A percentile compares a stretch with the other conserved stretches of the same genome.
These are phyloP conservation scores for Cochlearius cochlearius DNA, from an alignment of 2,113 vertebrate genomes.

Conservation along the genomic window DNA sequence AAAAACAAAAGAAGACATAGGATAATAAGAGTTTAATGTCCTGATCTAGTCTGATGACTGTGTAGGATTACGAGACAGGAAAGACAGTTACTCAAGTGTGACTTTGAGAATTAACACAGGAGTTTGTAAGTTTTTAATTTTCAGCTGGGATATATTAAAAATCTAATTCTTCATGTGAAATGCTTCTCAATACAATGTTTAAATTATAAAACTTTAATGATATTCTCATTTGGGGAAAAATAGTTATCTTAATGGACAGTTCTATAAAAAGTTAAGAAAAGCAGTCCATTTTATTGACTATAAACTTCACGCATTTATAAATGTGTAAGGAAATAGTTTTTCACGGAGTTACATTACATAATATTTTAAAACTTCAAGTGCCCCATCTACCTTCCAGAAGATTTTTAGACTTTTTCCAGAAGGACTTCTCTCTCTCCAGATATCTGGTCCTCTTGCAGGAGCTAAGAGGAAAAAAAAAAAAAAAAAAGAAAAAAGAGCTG, in stretches of 20 bases:
- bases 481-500: neutral
- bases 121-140: neutral
- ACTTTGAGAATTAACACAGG: neutral
- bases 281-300: neutral
- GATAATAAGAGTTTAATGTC: neutral
- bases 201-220: neutral
- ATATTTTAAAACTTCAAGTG: neutral
- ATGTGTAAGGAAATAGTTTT: neutral
- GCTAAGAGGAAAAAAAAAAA: slow-evolving; percentile 32
- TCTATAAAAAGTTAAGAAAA: neutral
- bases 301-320: neutral
- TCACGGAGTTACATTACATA: neutral
- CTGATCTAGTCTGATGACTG: neutral
- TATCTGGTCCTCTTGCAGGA: slow-evolving; percentile 73
- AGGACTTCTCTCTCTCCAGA: slow-evolving; percentile 76
- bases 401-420: slow-evolving; percentile 70
- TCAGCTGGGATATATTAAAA: neutral
- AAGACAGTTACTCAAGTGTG: neutral
- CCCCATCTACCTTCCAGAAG: slow-evolving; percentile 78
- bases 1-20: neutral
- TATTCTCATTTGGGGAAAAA: neutral
- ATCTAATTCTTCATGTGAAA: neutral
- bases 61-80: neutral
- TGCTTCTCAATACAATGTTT: neutral
- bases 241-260: neutral